Percentiles rank a stretch among this genome's conserved stretches.
phyloP scores from a whole-genome alignment of 92 coral and sea anemone genomes.

The Diadumene lineata region DNA sequence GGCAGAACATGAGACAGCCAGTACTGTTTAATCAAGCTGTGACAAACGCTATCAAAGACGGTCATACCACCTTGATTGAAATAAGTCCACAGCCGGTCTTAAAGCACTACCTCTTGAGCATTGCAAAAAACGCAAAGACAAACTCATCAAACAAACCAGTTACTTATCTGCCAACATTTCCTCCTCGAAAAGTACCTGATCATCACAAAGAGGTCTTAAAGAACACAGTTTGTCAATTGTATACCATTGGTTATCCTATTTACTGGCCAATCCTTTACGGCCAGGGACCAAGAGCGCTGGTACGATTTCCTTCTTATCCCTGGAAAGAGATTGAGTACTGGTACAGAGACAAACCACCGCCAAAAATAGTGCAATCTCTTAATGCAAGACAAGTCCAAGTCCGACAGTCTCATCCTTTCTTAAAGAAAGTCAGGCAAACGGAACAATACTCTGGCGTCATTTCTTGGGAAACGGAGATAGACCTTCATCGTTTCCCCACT shows the following conservation, averaged over 20 bases:
- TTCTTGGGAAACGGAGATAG: slow-evolving; percentile 84
- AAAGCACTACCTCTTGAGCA: slow-evolving; percentile 57
- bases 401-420: slow-evolving; percentile 54
- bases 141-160: slow-evolving; percentile 13
- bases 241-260: slow-evolving; percentile 63
- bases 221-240: slow-evolving; percentile 69
- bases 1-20: slow-evolving; percentile 75
- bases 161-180: slow-evolving; percentile 61
- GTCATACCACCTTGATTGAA: slow-evolving; percentile 57
- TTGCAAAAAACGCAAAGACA: slow-evolving; percentile 28
- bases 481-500: slow-evolving; percentile 58
- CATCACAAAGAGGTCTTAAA: slow-evolving; percentile 70
- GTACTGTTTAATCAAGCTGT: slow-evolving; percentile 68
- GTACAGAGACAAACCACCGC: slow-evolving; percentile 56
- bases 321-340: slow-evolving; percentile 78
- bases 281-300: slow-evolving; percentile 41
- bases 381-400: neutral
- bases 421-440: slow-evolving; percentile 50
- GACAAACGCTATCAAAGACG: slow-evolving; percentile 58
- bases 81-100: slow-evolving; percentile 73
- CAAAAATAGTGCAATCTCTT: slow-evolving; percentile 42
- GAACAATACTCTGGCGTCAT: slow-evolving; percentile 68
- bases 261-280: slow-evolving; percentile 63
- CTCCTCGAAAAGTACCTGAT: slow-evolving; percentile 47
- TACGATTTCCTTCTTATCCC: slow-evolving; percentile 74